Base-by-base conservation (phyloP, 2,888 invertebrate species). In the Eristalinus aeneus region DNA sequence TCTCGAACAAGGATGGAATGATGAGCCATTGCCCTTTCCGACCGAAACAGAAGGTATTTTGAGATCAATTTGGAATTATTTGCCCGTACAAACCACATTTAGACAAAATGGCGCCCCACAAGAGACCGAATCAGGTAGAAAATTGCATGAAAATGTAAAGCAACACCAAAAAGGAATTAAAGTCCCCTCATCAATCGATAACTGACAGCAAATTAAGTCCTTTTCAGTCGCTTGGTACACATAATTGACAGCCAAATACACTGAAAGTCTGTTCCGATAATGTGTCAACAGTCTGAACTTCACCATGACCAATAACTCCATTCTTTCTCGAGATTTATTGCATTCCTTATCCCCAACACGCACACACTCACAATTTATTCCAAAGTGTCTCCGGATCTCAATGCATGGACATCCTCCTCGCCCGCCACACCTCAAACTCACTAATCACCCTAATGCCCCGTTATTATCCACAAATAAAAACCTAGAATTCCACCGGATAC, bases 381-480 rank as follows among this genome's bases (percentile, higher is more conserved):
- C 9, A 20, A 10, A n/a, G 31, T 61, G 23, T 53, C 27, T 22
- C 16, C 3, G 31, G 31, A 56, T 46, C 56, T 64, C 64, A 58
- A 78, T 58, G 72, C n/a, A 46, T n/a, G n/a, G n/a, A 5, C n/a
- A 1, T 16, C 11, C 39, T 1, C 11, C 4, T n/a, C 12, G 5
- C n/a, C 58, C 60, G 53, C 72, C 78, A 79, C 78, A 79, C 78
- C 72, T 79, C 65, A 72, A 20, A 27, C 27, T 27, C 72, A 72
- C 72, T 79, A 72, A 79, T 79, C 78, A 79, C 72, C 72, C 36
- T 79, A 79, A 79, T 79, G 78, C 78, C 78, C 72, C 72, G 27
- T 79, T 79, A 79, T 72, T 79, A 73, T 73, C 78, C 72, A 73
- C 65, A 79, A 73, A 78, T 67, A 72, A 72, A 72, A 73, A 79